phyloP scores from a whole-genome alignment of 1,140 invertebrate species.

The Drosophila lacertosa region DNA sequence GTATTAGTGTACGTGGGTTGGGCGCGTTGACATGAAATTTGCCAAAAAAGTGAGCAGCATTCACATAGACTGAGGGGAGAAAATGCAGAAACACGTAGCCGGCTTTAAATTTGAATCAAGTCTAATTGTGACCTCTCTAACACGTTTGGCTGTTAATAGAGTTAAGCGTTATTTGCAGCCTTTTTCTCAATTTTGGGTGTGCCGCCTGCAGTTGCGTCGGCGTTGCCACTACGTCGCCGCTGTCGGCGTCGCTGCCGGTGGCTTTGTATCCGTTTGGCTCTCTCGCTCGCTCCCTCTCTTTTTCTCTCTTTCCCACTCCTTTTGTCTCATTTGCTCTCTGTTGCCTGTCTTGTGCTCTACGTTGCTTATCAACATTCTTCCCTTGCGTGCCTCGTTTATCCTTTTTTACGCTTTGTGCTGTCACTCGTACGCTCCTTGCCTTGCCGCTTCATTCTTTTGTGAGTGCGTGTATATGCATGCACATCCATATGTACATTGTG shows the following conservation, averaged over 20 bases:
- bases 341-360: slow-evolving; percentile 44
- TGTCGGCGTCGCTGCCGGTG: slow-evolving; percentile 66
- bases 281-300: slow-evolving; percentile 39
- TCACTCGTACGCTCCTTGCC: slow-evolving; percentile 42
- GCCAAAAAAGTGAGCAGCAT: slow-evolving; percentile 6
- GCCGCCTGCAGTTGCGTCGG: slow-evolving; percentile 75
- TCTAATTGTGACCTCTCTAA: neutral
- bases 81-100: neutral
- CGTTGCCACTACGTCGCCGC: slow-evolving; percentile 72
- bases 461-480: slow-evolving; percentile 12
- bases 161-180: slow-evolving; percentile 36
- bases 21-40: slow-evolving; percentile 25
- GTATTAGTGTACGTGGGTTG: slow-evolving; percentile 42
- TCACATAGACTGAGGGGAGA: neutral
- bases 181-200: slow-evolving; percentile 76
- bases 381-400: slow-evolving; percentile 67
- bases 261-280: slow-evolving; percentile 75
- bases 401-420: slow-evolving; percentile 71
- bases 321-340: slow-evolving; percentile 26
- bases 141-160: slow-evolving; percentile 1
- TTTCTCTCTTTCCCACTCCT: slow-evolving; percentile 17
- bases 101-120: slow-evolving; percentile 15
- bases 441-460: slow-evolving; percentile 39
- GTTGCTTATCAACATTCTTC: slow-evolving; percentile 56
- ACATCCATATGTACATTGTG: slow-evolving; percentile 2